A percentile compares a stretch with the other conserved stretches of the same genome.
Conservation (phyloP, 2,113 vertebrate species). For the Willisornis vidua region DNA sequence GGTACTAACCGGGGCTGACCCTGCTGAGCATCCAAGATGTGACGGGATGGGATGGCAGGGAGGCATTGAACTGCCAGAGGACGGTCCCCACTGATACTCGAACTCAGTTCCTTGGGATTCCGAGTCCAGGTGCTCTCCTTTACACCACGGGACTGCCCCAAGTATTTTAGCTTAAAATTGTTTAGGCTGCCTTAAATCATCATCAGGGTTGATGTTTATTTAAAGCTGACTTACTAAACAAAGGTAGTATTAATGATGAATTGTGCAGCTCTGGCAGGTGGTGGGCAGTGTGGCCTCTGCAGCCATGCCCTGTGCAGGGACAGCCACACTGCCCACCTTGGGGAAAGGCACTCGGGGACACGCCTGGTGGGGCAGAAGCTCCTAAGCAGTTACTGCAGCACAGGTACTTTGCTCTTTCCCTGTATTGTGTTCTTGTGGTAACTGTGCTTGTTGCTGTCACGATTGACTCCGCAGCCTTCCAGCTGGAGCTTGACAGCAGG, state of each 20-base stretch:
- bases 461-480: conserved; percentile 81
- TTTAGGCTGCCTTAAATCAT: not conserved
- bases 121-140: no score
- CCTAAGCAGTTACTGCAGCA: not conserved
- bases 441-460: not conserved
- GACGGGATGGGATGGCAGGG: no score
- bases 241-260: not conserved
- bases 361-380: not conserved
- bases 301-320: not conserved
- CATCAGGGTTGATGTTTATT: not conserved
- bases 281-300: not conserved
- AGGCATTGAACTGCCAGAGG: no score
- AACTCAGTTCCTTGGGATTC: no score
- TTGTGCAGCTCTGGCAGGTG: not conserved
- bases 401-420: not conserved
- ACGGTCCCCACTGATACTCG: no score
- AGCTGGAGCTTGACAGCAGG: conserved; percentile 91
- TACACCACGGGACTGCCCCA: no score
- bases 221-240: not conserved
- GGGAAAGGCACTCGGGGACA: not conserved
- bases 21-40: no score
- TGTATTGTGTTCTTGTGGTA: fast-evolving
- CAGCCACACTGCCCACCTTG: fast-evolving
- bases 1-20: no score
- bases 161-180: not conserved